phyloP scores from a whole-genome alignment of 2,797 vertebrate species.

The Cuculus canorus region DNA sequence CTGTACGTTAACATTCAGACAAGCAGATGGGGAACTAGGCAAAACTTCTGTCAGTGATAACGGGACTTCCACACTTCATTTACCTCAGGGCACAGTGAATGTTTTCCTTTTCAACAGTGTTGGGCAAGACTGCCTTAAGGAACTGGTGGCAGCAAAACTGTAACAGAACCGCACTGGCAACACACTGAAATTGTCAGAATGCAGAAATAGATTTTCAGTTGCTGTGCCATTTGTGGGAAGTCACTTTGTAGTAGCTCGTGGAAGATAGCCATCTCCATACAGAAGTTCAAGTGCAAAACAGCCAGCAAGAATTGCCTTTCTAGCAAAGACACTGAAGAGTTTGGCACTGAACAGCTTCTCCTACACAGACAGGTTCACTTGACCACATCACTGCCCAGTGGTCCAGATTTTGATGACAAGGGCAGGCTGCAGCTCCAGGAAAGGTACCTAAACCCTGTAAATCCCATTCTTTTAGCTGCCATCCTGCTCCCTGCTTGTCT shows the following conservation, averaged over 20 bases:
- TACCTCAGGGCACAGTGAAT: not conserved
- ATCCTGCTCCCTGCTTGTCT: not conserved
- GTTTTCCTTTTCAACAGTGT: conserved; percentile 13
- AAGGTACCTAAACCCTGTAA: not conserved
- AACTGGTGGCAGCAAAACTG: not conserved
- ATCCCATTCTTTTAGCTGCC: accelerated
- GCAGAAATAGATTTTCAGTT: not conserved
- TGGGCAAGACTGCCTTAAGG: conserved; percentile 10
- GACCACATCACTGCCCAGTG: accelerated
- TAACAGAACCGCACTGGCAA: not conserved
- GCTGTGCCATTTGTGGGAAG: not conserved
- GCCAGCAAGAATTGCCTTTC: not conserved
- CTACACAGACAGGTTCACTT: not conserved
- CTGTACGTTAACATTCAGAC: conserved; percentile 33
- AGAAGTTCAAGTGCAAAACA: not conserved
- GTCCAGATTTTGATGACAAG: not conserved
- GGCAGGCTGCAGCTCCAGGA: not conserved
- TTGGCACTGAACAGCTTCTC: not conserved
- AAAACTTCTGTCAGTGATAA: conserved; percentile 59
- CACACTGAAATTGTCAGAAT: not conserved
- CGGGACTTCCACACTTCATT: conserved; percentile 32
- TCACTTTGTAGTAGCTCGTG: not conserved
- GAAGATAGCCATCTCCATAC: not conserved
- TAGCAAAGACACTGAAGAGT: not conserved
- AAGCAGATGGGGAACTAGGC: conserved; percentile 49